Base-by-base conservation (phyloP, 1,140 invertebrate genomes). In the Drosophila cardini region DNA sequence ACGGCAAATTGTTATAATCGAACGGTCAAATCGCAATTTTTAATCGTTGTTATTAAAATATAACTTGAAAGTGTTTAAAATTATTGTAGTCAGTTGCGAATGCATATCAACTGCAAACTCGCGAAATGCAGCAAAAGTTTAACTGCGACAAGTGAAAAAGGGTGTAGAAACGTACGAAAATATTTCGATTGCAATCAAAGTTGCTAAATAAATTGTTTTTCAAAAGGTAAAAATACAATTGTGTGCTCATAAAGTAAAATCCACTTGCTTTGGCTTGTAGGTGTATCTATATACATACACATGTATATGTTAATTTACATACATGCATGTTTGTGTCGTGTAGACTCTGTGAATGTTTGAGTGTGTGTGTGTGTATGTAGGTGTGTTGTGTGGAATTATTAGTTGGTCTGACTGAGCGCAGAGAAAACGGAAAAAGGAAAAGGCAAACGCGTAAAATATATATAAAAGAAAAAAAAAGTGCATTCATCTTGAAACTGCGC, bases 161-260 rank as follows among this genome's bases (percentile, higher is more conserved):
- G 18, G 64, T 73, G 64, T 53, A 40, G 18, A 71, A 75, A 53
- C 55, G 16, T 60, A 67, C 52, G 55, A 68, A 52, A 53, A 52
- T 65, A 50, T 55, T 13, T 48, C 9, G 32, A 26, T 56, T 40
- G 61, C 69, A 72, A 72, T 56, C 11, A n/a, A 57, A 67, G 13
- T 45, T 63, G 58, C 72, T 57, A 58, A 70, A 30, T 43, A 36
- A 65, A 63, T 64, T 56, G 34, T 38, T 52, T 71, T 69, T 38
- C 13, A 71, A 75, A 63, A 75, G 72, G 72, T 75, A 75, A 75
- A 58, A 63, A 63, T 40, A 56, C 13, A 53, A 13, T 26, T 36
- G 16, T 36, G 46, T 45, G 38, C 6, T 46, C 16, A 36, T 34
- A 40, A 58, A 58, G 15, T 56, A 30, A 57, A 42, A 48, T 62